These are phyloP conservation scores for Uloborus plumipes DNA, from an alignment of 2,888 invertebrate species.

Conservation along the genomic window DNA sequence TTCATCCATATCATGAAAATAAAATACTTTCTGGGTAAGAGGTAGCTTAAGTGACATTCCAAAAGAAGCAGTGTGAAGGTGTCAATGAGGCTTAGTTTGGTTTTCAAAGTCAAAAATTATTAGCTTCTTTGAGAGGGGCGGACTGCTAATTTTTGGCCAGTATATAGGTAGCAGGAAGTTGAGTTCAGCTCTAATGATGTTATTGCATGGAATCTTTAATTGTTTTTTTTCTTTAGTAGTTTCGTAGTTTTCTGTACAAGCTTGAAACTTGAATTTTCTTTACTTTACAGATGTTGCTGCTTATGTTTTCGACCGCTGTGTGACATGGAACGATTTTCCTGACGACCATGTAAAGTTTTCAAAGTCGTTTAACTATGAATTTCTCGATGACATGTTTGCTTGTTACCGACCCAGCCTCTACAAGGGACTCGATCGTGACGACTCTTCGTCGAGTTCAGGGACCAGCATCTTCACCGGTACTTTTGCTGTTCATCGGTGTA, in stretches of 20 bases:
- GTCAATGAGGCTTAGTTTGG: no score
- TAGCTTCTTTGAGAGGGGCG: neutral
- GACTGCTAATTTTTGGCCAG: neutral
- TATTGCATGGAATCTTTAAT: neutral
- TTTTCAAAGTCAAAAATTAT: neutral
- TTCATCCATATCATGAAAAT: no score
- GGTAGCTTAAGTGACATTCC: no score
- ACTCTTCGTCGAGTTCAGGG: constrained; percentile 22
- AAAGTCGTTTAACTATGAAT: constrained; percentile 73
- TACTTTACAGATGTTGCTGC: constrained; percentile 46
- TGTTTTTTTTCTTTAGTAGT: neutral
- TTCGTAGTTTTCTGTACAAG: neutral
- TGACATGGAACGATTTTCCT: constrained; percentile 38
- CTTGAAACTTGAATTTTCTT: neutral
- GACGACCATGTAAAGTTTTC: constrained; percentile 68
- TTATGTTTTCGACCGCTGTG: constrained; percentile 41
- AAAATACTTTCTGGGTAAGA: no score
- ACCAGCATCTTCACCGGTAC: constrained; percentile 37
- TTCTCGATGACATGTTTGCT: constrained; percentile 73
- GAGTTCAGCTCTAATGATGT: no score
- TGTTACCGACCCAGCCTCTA: constrained; percentile 50
- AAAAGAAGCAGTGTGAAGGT: no score
- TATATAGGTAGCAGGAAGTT: no score
- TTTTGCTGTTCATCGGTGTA: no score
- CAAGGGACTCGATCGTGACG: constrained; percentile 13